Evolutionary conservation across 2,888 invertebrate genomes (phyloP), one percentile per base, ranked within the genome.

Genomic region (Drosophila mayaguana): DNA sequence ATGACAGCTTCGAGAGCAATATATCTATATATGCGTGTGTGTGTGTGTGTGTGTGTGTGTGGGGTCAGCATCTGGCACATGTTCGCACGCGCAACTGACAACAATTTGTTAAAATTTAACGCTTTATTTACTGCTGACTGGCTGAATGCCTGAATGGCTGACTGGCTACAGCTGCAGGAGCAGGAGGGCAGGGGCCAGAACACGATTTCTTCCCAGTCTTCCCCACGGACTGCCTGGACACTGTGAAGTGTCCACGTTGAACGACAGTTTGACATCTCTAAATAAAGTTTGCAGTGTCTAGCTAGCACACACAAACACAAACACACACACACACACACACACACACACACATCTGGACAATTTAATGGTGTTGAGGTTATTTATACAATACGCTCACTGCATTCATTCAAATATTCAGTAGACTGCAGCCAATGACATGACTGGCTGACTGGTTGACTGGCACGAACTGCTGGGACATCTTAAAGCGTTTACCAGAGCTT

Each of bases 71-170:
- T 56, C 63, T 76, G 78, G 55, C 53, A 63, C 72, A 71, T 81
- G 73, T 83, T 80, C 80, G 68, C 88, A 83, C 86, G 75, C 78
- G 68, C 63, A 76, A 67, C 75, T 80, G 75, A 79, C 85, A 79
- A 81, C 87, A 87, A 88, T 88, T 86, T 87, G 86, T 89, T 84
- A 87, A 86, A 89, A 84, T 89, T 89, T 84, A 89, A 89, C 82
- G 82, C 78, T 84, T 84, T 86, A 86, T 89, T 84, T 86, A 80
- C 80, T 81, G 78, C 69, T 65, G 83, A 87, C 85, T 76, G 67
- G 72, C 50, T 64, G 63, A 61, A 45, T 71, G 28, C 25, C 43
- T 38, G 50, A 50, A 53, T 22, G 45, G 7, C 22, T 20, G 46
- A 45, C 61, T 12, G 57, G 46, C 34, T 55, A 18, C 73, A 20